Conservation (phyloP, 2,888 invertebrate species). For the Parnassius orleans region DNA sequence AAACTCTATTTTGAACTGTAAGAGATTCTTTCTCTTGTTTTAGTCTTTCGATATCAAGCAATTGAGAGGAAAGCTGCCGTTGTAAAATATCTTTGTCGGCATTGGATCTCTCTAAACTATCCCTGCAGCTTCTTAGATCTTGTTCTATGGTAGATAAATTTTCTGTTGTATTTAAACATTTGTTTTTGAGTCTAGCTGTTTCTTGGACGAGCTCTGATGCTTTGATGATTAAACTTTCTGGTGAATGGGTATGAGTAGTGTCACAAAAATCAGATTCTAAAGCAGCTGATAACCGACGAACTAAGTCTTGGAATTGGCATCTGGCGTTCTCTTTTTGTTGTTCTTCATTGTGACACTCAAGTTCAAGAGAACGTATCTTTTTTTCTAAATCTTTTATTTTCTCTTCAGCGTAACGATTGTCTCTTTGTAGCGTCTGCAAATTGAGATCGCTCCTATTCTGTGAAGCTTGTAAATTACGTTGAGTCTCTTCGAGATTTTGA, state of each 20-base stretch:
- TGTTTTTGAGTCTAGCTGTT: slow-evolving; percentile 83
- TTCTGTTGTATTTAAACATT: slow-evolving; percentile 81
- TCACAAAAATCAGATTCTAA: slow-evolving; percentile 87
- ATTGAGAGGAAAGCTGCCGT: slow-evolving; percentile 85
- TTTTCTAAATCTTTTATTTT: slow-evolving; percentile 88
- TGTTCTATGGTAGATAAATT: slow-evolving; percentile 82
- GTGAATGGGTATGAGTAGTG: slow-evolving; percentile 81
- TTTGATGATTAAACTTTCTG: slow-evolving; percentile 88
- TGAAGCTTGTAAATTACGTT: slow-evolving; percentile 83
- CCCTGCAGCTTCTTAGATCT: slow-evolving; percentile 84
- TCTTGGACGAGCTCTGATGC: slow-evolving; percentile 90
- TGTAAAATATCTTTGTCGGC: slow-evolving; percentile 88
- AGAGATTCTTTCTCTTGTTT: slow-evolving; percentile 90
- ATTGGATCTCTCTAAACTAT: slow-evolving; percentile 83
- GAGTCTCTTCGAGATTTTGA: slow-evolving; percentile 88
- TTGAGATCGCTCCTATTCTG: slow-evolving; percentile 86
- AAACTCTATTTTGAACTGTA: slow-evolving; percentile 85
- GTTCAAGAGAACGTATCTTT: slow-evolving; percentile 86
- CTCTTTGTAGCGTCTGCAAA: slow-evolving; percentile 87
- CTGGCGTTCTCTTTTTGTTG: slow-evolving; percentile 87
- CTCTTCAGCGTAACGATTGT: slow-evolving; percentile 86
- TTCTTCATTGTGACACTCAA: slow-evolving; percentile 86
- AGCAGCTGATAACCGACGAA: slow-evolving; percentile 86
- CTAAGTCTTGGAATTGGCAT: slow-evolving; percentile 85
- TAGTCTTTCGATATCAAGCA: slow-evolving; percentile 86